Evolutionary conservation across 2,113 vertebrate genomes (phyloP).

Genomic region (Oceanodroma tethys): DNA sequence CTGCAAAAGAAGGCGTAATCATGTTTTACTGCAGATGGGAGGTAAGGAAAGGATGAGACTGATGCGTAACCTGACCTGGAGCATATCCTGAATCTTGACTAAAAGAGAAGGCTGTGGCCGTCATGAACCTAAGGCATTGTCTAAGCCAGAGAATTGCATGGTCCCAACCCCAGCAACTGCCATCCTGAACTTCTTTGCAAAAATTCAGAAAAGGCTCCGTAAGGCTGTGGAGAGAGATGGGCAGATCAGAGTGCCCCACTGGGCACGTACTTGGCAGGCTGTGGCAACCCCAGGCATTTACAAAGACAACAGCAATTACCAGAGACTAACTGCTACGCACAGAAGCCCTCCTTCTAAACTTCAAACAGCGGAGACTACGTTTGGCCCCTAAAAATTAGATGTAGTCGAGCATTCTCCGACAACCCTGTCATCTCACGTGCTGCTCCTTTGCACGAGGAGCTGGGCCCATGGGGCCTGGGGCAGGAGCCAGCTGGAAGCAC

Average conservation of each 20-base stretch:
- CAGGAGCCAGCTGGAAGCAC: background rate
- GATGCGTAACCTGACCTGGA: background rate
- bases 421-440: background rate
- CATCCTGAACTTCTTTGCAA: background rate
- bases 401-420: fast-evolving
- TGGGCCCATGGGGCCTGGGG: too few species aligned
- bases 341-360: background rate
- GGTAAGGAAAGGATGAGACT: background rate
- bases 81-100: too few species aligned
- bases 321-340: background rate
- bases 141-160: background rate
- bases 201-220: background rate
- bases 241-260: background rate
- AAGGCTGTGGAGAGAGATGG: background rate
- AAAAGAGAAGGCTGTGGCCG: background rate
- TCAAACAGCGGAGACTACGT: background rate
- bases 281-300: background rate
- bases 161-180: fast-evolving
- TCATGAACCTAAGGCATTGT: background rate
- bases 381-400: background rate
- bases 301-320: background rate
- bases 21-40: background rate
- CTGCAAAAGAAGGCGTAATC: background rate
- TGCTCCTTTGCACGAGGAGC: background rate
- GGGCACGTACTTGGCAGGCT: background rate